Base-by-base conservation (phyloP, 2,797 vertebrate species). In the Hydrocynus forskahlii region DNA sequence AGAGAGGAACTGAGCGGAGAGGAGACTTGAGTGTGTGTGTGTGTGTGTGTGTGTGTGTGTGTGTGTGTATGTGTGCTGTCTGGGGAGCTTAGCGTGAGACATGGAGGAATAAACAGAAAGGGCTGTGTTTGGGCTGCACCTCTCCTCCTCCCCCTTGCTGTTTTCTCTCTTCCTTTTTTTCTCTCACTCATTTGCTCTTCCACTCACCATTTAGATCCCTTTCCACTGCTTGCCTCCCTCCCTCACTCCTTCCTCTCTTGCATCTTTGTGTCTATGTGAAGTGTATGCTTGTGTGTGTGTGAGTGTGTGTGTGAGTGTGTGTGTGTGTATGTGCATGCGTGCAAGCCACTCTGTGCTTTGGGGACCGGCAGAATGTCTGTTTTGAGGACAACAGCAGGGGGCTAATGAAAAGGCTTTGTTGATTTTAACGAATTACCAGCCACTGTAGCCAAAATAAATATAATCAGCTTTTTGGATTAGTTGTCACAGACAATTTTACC, bases 361-460 rank as follows among this genome's bases (percentile, higher is more conserved):
- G 71, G 94, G 95, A 95, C 92, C 87, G 86, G 91, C 90, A 92
- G 94, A 94, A 95, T 94, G 94, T 94, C 95, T 97, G 94, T 94
- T 97, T 96, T 96, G 93, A 96, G 95, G 93, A 95, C 94, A 95
- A 92, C 97, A 97, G 97, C 94, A 91, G 97, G 97, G 95, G 96
- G 95, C 95, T 97, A 97, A 98, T 98, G 96, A 96, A 96, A 96
- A 93, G 90, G 93, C 96, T 97, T 97, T 98, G 96, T 97, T 97
- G 95, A 96, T 97, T 97, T 97, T 96, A 96, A 96, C 92, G 94
- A 97, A 97, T 97, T 96, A 95, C 95, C 93, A 96, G 94, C 91
- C 92, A 95, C 93, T 95, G 95, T 96, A 93, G 96, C 97, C 97
- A 98, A 97, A 97, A 97, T 97, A 97, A 97, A 97, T 96, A 96